Evolutionary conservation across 2,888 invertebrate genomes (phyloP).

Genomic region (Platypus cylindrus): DNA sequence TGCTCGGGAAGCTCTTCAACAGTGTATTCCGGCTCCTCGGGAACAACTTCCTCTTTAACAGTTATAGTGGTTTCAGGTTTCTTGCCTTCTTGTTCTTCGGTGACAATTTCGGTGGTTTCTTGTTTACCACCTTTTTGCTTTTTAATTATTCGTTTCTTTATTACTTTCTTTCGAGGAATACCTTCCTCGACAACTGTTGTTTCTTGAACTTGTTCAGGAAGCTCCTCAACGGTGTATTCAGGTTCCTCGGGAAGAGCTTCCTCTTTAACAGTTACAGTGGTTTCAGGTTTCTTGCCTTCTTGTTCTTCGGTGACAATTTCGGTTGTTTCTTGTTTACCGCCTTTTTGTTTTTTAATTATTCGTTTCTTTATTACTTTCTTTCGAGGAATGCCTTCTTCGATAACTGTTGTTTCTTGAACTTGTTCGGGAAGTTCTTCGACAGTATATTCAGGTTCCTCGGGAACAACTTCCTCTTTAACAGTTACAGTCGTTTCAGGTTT

Average conservation of each 20-base stretch:
- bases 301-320: slow-evolving; percentile 32
- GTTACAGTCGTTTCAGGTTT: slow-evolving; percentile 21
- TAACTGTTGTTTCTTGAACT: slow-evolving; percentile 27
- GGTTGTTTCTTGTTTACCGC: slow-evolving; percentile 28
- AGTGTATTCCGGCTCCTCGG: slow-evolving; percentile 2
- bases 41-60: slow-evolving; percentile 18
- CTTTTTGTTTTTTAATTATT: slow-evolving; percentile 31
- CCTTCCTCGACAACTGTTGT: slow-evolving; percentile 18
- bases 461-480: slow-evolving; percentile 20
- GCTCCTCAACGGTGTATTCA: slow-evolving; percentile 18
- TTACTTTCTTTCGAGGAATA: slow-evolving; percentile 26
- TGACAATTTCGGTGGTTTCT: slow-evolving; percentile 24
- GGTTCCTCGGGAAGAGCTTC: slow-evolving; percentile 21
- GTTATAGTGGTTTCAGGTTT: slow-evolving; percentile 19
- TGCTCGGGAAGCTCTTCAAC: slow-evolving; percentile 28
- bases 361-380: slow-evolving; percentile 24
- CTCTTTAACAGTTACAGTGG: slow-evolving; percentile 19
- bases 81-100: slow-evolving; percentile 20
- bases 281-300: slow-evolving; percentile 27
- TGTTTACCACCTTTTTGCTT: slow-evolving; percentile 29
- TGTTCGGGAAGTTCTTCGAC: slow-evolving; percentile 21
- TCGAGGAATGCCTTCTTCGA: slow-evolving; percentile 24
- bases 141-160: slow-evolving; percentile 34
- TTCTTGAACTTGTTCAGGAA: slow-evolving; percentile 17
- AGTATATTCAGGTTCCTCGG: slow-evolving; percentile 15